Evolutionary conservation across 2,797 vertebrate genomes (phyloP), one percentile per base, ranked within the genome.

Genomic region (Simalia tracyae): DNA sequence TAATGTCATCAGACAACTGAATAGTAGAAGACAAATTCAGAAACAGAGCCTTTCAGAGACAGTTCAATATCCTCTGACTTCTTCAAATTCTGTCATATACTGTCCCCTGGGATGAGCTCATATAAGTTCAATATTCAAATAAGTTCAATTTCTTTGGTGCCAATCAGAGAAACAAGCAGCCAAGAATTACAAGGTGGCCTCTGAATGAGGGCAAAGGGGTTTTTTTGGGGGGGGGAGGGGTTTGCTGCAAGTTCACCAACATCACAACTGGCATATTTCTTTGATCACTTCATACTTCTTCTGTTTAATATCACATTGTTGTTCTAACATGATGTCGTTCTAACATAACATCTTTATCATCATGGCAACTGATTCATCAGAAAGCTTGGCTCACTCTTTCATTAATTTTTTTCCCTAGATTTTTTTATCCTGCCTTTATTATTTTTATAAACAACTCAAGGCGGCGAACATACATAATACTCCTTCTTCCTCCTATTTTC

Each of bases 21-120:
- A 81, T 46, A 81, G 72, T 81, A 81, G 11, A 81, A 81, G 72
- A 81, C 46, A 46, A 81, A 81, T 81, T 81, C 72, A 81, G 72
- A 46, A 81, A 81, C 36, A 24, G 50, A 54, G 19, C 19, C 36
- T 46, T 81, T 81, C 72, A 46, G 17, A 46, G 72, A 22, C 72
- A 81, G 36, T 46, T 46, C 36, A 81, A 46, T 81, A 46, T 46
- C 72, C 72, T 46, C 72, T 46, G 72, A 81, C 72, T 81, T 76
- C 68, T 76, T 76, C 46, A 81, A 1, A 24, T 46, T 81, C 72
- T 81, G 19, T 22, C 46, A 24, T 36, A 81, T 81, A 11, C 72
- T 46, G 36, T 81, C 22, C 36, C 72, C 72, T 46, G 36, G 72
- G 36, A 46, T 46, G 46, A 81, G 19, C 72, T 81, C 72, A 46